Percentiles rank a stretch among this genome's conserved stretches.
phyloP scores from a whole-genome alignment of 2,888 invertebrate species.

The Heteromyza rotundicornis region DNA sequence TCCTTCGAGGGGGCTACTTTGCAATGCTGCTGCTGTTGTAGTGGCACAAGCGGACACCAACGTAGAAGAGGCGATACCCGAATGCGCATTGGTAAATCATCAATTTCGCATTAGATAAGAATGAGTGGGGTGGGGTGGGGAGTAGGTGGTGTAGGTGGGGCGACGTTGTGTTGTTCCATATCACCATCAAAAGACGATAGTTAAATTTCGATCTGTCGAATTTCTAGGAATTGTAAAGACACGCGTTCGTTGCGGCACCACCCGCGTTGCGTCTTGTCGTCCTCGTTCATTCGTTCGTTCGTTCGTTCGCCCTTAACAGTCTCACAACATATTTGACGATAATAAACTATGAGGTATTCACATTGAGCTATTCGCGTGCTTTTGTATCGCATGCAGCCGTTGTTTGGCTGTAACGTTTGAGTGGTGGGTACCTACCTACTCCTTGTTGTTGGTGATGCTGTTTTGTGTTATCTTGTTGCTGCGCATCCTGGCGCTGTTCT shows the following conservation, averaged over 20 bases:
- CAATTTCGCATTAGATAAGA: conserved; percentile 1
- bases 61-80: too few species aligned
- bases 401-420: too few species aligned
- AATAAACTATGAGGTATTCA: background rate
- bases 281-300: too few species aligned
- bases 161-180: too few species aligned
- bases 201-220: too few species aligned
- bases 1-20: background rate
- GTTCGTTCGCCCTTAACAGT: too few species aligned
- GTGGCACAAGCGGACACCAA: background rate
- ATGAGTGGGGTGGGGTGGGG: too few species aligned
- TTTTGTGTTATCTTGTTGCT: background rate
- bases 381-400: too few species aligned
- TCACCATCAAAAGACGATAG: background rate
- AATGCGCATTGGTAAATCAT: background rate
- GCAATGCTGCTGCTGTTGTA: background rate
- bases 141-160: too few species aligned
- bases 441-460: background rate
- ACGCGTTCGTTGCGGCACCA: background rate
- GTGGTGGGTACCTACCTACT: too few species aligned
- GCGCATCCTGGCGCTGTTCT: conserved; percentile 1
- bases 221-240: background rate
- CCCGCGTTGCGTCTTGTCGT: too few species aligned
- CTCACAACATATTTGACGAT: background rate
- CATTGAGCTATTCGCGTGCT: background rate